A percentile compares a stretch with the other conserved stretches of the same genome.
Conservation (phyloP, 2,888 invertebrate species). For the Spodoptera exigua region DNA sequence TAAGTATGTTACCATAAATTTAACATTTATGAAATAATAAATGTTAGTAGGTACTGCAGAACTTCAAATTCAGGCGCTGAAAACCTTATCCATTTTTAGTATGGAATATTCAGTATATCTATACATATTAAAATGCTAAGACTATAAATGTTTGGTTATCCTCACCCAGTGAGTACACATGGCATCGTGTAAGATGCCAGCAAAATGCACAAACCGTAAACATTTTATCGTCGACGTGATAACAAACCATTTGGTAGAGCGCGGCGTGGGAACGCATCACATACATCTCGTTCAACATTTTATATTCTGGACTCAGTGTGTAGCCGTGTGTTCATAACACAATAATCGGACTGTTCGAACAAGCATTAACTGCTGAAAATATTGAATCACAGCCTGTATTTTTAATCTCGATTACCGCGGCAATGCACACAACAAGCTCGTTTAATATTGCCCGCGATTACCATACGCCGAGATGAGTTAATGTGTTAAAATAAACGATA, state of each 20-base stretch:
- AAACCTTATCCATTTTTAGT: too few species aligned
- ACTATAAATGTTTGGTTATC: conserved; percentile 3
- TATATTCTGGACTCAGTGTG: neutral
- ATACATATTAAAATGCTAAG: neutral
- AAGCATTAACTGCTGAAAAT: conserved; percentile 39
- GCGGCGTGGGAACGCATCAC: conserved; percentile 24
- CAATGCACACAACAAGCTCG: conserved; percentile 22
- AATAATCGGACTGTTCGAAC: conserved; percentile 34
- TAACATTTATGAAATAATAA: neutral
- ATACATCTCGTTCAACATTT: conserved; percentile 5
- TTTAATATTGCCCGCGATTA: conserved; percentile 20
- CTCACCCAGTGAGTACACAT: conserved; percentile 15
- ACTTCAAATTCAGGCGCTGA: neutral
- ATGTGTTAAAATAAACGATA: conserved; percentile 5
- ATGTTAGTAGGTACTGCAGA: neutral
- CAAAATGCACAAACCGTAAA: conserved; percentile 40
- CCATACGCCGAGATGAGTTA: conserved; percentile 4
- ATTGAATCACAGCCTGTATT: conserved; percentile 36
- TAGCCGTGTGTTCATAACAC: conserved; percentile 12
- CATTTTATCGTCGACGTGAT: conserved; percentile 37
- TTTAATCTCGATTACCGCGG: conserved; percentile 34
- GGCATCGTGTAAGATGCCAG: conserved; percentile 19
- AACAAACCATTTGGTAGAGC: conserved; percentile 26
- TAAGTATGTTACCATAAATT: too few species aligned
- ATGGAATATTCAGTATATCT: neutral